Percentiles rank a stretch among this genome's conserved stretches.
phyloP scores from a whole-genome alignment of 2,113 vertebrate genomes.

The Leptobrachium leishanense region DNA sequence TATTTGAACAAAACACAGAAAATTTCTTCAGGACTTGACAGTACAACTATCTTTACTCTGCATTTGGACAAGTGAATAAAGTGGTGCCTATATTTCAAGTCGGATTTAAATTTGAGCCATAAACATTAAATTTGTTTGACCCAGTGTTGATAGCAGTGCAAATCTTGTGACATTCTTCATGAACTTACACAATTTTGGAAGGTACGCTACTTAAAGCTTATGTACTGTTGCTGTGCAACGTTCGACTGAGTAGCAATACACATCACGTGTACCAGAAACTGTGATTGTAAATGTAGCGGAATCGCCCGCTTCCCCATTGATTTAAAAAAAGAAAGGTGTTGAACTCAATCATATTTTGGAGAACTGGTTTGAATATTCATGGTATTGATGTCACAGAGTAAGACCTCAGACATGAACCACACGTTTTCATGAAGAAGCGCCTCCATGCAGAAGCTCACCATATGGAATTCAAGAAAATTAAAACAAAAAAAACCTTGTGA shows the following conservation, averaged over 20 bases:
- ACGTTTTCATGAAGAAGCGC: neutral
- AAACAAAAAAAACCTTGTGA: neutral
- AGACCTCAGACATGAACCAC: constrained; percentile 15
- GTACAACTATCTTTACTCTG: constrained; percentile 2
- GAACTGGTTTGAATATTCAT: neutral
- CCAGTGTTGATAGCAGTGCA: constrained; percentile 20
- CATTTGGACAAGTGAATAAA: constrained; percentile 3
- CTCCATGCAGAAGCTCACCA: too few relatives aligned
- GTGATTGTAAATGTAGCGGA: constrained; percentile 53
- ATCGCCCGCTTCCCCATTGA: constrained; percentile 45
- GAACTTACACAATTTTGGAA: constrained; percentile 53
- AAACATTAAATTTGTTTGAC: constrained; percentile 20
- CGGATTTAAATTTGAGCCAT: constrained; percentile 23
- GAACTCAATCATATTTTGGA: constrained; percentile 41
- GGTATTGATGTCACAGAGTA: neutral
- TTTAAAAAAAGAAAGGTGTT: constrained; percentile 27
- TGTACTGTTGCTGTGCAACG: constrained; percentile 64
- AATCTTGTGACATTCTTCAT: constrained; percentile 5
- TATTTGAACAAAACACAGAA: neutral
- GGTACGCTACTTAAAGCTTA: constrained; percentile 57
- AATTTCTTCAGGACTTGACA: constrained; percentile 40
- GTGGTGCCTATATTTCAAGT: constrained; percentile 35
- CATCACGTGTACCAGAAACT: constrained; percentile 59
- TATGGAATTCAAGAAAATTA: constrained; percentile 27
- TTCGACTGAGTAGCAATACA: constrained; percentile 62